Evolutionary conservation across 2,888 invertebrate genomes (phyloP).

Genomic region (Pterobdella sp.): DNA sequence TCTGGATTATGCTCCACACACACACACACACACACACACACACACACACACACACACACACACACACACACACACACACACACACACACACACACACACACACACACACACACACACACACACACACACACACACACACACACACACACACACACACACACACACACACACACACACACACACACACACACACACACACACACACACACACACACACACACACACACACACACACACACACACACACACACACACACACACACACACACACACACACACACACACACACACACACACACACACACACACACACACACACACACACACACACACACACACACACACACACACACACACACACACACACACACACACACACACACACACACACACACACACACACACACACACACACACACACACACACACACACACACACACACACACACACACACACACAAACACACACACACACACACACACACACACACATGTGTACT

Average conservation of each 20-base stretch:
- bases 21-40: slow-evolving; percentile 20
- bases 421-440: slow-evolving; percentile 11
- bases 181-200: slow-evolving; percentile 9
- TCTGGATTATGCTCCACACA: too few species aligned
- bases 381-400: slow-evolving; percentile 1
- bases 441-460: slow-evolving; percentile 26
- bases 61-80: slow-evolving; percentile 12
- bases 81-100: background rate
- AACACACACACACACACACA: slow-evolving; percentile 1
- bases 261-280: slow-evolving; percentile 11
- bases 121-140: background rate
- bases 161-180: slow-evolving; percentile 17
- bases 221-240: slow-evolving; percentile 20
- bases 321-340: slow-evolving; percentile 12
- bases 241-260: slow-evolving; percentile 19
- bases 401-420: slow-evolving; percentile 10
- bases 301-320: slow-evolving; percentile 6
- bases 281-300: slow-evolving; percentile 6
- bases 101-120: background rate
- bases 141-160: slow-evolving; percentile 7
- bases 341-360: slow-evolving; percentile 17
- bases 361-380: slow-evolving; percentile 19
- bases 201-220: slow-evolving; percentile 9
- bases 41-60: slow-evolving; percentile 14
- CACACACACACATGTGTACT: slow-evolving; percentile 21